A percentile compares a stretch with the other conserved stretches of the same genome.
Conservation (phyloP, 2,113 vertebrate species). For the Neolamprologus brichardi region DNA sequence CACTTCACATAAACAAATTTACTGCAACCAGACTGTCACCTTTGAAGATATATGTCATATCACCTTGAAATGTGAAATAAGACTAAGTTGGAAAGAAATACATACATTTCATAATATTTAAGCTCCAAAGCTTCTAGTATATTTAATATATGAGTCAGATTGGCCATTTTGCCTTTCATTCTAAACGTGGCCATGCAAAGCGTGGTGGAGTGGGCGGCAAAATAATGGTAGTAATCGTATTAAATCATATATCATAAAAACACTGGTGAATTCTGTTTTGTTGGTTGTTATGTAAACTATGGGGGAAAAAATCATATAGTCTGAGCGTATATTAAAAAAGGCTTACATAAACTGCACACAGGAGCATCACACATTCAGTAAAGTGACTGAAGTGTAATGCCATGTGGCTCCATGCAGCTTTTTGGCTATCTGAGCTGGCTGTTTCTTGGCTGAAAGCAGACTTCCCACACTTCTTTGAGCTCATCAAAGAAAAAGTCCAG, state of each 20-base stretch:
- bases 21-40: not conserved
- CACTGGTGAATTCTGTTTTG: not conserved
- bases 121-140: not conserved
- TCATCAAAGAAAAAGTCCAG: not conserved
- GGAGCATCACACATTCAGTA: not conserved
- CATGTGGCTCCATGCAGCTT: not conserved
- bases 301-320: not conserved
- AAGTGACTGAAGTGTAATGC: not conserved
- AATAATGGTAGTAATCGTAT: not conserved
- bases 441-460: not conserved
- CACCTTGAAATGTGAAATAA: not conserved
- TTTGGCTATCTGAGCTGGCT: not conserved
- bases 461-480: not conserved
- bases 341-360: not conserved
- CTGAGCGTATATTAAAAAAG: not conserved
- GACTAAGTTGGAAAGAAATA: not conserved
- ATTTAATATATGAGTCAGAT: not conserved
- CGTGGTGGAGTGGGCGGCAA: not conserved
- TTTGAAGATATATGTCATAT: not conserved
- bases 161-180: not conserved
- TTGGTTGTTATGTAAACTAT: not conserved
- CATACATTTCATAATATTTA: not conserved
- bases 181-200: not conserved
- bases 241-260: not conserved
- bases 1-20: not conserved